Evolutionary conservation across 2,888 invertebrate species (phyloP), one percentile per base, ranked within the genome.

Genomic region (Capitulum mitella): DNA sequence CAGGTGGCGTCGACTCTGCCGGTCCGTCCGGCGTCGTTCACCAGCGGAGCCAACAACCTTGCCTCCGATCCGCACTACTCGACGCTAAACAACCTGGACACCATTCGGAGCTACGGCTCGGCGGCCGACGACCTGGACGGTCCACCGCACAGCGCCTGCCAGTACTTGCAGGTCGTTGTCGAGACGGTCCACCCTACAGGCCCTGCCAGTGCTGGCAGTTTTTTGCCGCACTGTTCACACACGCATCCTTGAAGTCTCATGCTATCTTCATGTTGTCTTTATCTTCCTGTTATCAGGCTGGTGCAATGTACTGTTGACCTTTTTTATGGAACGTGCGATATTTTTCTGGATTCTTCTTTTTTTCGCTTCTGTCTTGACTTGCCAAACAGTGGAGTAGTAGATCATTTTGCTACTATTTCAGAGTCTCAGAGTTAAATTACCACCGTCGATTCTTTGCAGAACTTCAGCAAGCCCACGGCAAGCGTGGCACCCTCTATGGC

Each of bases 121-220:
- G 96, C 96, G 75, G 95, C 94, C 48, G 97, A 97, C 87, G 96
- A 96, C 85, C 88, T 97, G 78, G 95, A 97, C 87, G 85, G 84
- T 79, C 85, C 85, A 61, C 84, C 85, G 64, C 85, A 81, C 82
- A 80, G 81, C 82, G 80, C 81, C 54, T 84, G 83, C 76, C 83
- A 83, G 78, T 80, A 83, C 80, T 81, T 77, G 29, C 79, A 80
- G 46, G 80, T 79, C 77, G 75, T 79, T 78, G 96, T 85, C 88
- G 97, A 78, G 95, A 97, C 87, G 85, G 84, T 79, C 80, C 61
- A 22, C 76, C 74, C 14, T 32, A 54, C 77, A 34, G 40, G 40
- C 5, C 64, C 48, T 26, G 58, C 34, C 40, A 70, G 43, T 34
- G 37, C 34, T 43, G 16, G 46, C 22, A 46, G 61, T 26, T 93